A percentile compares a stretch with the other conserved stretches of the same genome.
Conservation (phyloP, 1,140 invertebrate species). For the Drosophila parvula region DNA sequence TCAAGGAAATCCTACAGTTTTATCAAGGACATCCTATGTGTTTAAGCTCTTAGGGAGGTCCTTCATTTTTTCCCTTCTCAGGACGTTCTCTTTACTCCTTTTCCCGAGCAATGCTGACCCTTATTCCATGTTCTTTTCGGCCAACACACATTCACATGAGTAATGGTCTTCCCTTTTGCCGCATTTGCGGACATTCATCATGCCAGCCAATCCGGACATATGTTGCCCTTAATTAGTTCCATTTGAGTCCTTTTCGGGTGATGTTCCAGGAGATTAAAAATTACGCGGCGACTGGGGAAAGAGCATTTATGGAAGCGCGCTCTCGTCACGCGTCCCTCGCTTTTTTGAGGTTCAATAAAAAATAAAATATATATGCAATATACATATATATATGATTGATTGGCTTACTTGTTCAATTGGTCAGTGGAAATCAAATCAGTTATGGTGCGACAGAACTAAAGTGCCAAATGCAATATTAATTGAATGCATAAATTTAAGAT, state of each 20-base stretch:
- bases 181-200: slow-evolving; percentile 68
- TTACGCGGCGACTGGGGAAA: slow-evolving; percentile 7
- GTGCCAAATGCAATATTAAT: slow-evolving; percentile 12
- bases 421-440: slow-evolving; percentile 36
- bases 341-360: slow-evolving; percentile 26
- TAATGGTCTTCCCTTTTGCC: slow-evolving; percentile 51
- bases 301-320: slow-evolving; percentile 31
- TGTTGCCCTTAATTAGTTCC: slow-evolving; percentile 70
- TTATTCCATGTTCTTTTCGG: slow-evolving; percentile 17
- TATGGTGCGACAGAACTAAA: not conserved
- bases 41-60: not conserved
- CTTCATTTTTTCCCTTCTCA: not conserved
- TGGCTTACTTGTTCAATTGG: slow-evolving; percentile 23
- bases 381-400: too few species aligned
- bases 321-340: not conserved
- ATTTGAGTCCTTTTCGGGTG: slow-evolving; percentile 19
- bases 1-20: too few species aligned
- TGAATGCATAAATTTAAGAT: slow-evolving; percentile 14
- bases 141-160: slow-evolving; percentile 36
- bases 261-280: slow-evolving; percentile 47
- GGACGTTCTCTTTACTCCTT: not conserved
- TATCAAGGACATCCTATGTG: too few species aligned
- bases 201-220: slow-evolving; percentile 52
- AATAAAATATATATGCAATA: not conserved
- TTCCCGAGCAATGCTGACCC: not conserved